These are phyloP conservation scores for Grantiella picta DNA, from an alignment of 2,113 vertebrate species.

Conservation along the genomic window DNA sequence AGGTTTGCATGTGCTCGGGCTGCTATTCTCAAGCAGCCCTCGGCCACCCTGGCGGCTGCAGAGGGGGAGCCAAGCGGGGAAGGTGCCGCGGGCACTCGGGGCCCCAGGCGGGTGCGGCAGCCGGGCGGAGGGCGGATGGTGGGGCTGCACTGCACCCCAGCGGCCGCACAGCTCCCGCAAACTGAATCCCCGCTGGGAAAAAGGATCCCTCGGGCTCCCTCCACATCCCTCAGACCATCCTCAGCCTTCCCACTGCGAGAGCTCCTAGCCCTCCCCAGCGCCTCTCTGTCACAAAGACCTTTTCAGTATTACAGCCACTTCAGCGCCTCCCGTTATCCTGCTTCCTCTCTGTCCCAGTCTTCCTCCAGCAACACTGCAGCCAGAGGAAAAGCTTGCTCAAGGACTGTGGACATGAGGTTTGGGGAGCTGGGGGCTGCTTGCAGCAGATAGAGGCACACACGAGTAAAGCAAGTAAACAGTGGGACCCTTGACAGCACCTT, in stretches of 20 bases:
- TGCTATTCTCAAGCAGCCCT: background rate
- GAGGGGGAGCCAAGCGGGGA: accelerated
- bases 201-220: background rate
- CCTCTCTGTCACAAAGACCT: background rate
- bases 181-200: accelerated
- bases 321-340: accelerated
- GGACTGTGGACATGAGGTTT: accelerated
- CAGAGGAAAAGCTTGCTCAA: background rate
- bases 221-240: background rate
- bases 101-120: background rate
- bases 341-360: background rate
- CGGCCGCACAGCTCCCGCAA: background rate
- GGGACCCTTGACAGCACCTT: background rate
- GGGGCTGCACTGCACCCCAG: background rate
- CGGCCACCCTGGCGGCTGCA: accelerated
- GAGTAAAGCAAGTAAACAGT: accelerated
- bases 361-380: background rate
- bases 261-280: background rate
- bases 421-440: background rate
- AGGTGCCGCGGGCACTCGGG: accelerated
- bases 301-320: background rate
- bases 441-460: background rate
- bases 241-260: background rate
- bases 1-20: accelerated
- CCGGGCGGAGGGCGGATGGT: background rate